Percentiles rank a stretch among this genome's conserved stretches.
Conservation (phyloP, 2,113 vertebrate genomes). For the Pipa parva region DNA sequence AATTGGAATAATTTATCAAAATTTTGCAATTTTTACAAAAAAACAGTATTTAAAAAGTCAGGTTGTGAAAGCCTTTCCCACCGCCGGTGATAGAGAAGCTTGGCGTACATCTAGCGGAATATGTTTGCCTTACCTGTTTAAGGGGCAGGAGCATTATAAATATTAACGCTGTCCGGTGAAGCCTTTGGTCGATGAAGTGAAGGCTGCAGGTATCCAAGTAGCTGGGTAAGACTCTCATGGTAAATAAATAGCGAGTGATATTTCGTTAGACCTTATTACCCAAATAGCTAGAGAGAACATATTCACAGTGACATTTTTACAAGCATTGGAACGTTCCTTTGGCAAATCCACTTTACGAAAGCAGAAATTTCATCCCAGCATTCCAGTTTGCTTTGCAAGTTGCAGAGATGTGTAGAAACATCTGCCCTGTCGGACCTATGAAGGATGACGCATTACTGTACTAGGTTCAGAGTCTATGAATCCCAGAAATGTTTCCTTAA, state of each 20-base stretch:
- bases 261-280: background rate
- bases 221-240: background rate
- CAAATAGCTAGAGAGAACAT: background rate
- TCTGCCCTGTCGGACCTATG: background rate
- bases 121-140: slow-evolving; percentile 11
- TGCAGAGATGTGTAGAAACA: background rate
- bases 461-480: slow-evolving; percentile 4
- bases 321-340: slow-evolving; percentile 12
- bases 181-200: no score
- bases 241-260: background rate
- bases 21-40: no score
- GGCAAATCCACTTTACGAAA: background rate
- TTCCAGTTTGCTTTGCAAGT: background rate
- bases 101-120: no score
- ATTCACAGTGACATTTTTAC: slow-evolving; percentile 3
- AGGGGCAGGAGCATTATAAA: slow-evolving; percentile 1
- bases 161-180: background rate
- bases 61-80: no score
- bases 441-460: background rate
- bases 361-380: background rate
- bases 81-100: no score
- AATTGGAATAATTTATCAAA: no score
- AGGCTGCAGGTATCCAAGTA: background rate
- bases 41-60: no score
- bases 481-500: slow-evolving; percentile 3